A percentile compares a stretch with the other conserved stretches of the same genome.
Evolutionary conservation across 2,797 vertebrate genomes (phyloP).

Genomic region (Nannoperca obscura): DNA sequence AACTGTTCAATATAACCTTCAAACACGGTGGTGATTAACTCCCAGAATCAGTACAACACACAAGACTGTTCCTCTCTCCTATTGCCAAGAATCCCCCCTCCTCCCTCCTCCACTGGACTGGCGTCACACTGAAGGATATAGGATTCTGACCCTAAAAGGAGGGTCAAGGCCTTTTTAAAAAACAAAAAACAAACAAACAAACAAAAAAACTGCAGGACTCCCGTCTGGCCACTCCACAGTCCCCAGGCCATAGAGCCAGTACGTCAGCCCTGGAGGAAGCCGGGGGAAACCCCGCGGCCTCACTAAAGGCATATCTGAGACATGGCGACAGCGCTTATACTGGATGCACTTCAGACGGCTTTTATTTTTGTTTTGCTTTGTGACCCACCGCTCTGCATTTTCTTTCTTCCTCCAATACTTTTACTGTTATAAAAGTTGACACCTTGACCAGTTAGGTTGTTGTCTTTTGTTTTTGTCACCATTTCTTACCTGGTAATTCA

Average conservation of each 20-base stretch:
- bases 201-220: slow-evolving; percentile 38
- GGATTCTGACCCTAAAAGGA: slow-evolving; percentile 61
- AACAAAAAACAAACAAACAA: neutral
- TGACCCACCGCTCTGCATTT: slow-evolving; percentile 21
- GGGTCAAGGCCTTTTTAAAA: slow-evolving; percentile 49
- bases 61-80: slow-evolving; percentile 60
- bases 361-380: slow-evolving; percentile 41
- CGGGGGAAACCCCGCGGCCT: slow-evolving; percentile 55
- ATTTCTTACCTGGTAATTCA: slow-evolving; percentile 13
- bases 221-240: slow-evolving; percentile 38
- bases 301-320: slow-evolving; percentile 49
- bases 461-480: slow-evolving; percentile 5
- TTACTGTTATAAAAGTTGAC: slow-evolving; percentile 16
- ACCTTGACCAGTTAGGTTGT: slow-evolving; percentile 3
- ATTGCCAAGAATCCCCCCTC: slow-evolving; percentile 76
- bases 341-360: slow-evolving; percentile 36
- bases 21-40: slow-evolving; percentile 44
- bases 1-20: slow-evolving; percentile 76
- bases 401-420: slow-evolving; percentile 21
- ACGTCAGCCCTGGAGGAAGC: slow-evolving; percentile 45
- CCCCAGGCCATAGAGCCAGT: slow-evolving; percentile 45
- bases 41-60: slow-evolving; percentile 64
- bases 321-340: slow-evolving; percentile 29
- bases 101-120: slow-evolving; percentile 50
- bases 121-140: slow-evolving; percentile 58